Conservation (phyloP, 2,113 vertebrate genomes). For the Cephalopterus ornatus region DNA sequence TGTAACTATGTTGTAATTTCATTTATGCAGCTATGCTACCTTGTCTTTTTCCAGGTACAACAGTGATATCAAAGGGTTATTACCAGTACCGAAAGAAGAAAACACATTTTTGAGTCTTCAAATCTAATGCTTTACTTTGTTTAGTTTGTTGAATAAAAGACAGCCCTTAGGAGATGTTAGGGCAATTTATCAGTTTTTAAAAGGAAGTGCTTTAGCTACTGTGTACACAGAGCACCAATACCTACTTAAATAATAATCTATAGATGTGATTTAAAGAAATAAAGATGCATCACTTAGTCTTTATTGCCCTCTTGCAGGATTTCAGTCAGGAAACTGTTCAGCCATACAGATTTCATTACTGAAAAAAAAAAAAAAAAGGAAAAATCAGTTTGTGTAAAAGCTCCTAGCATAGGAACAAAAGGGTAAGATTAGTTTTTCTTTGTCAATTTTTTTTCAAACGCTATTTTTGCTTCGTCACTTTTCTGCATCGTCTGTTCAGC, state of each 20-base stretch:
- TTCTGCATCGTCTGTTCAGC: accelerated
- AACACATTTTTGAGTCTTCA: not conserved
- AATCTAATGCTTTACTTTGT: not conserved
- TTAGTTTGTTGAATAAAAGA: not conserved
- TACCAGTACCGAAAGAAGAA: not conserved
- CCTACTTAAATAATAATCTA: not conserved
- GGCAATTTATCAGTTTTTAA: not conserved
- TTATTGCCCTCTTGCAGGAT: not conserved
- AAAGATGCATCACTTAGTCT: not conserved
- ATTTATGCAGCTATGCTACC: not conserved
- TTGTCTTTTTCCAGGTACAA: not conserved
- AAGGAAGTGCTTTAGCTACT: not conserved
- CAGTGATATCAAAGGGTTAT: not conserved
- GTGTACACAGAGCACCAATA: not conserved
- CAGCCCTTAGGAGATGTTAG: not conserved
- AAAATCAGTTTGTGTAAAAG: not conserved
- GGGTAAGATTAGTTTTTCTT: not conserved
- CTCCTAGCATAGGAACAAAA: not conserved
- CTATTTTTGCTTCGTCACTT: not conserved
- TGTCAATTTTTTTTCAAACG: not conserved
- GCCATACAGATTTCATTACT: not conserved
- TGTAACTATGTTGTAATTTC: not conserved
- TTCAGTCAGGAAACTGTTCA: not conserved
- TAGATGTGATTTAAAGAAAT: not conserved
- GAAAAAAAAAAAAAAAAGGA: not conserved